Evolutionary conservation across 2,113 vertebrate genomes (phyloP), one percentile per base, ranked within the genome.

Genomic region (Crotophaga sulcirostris): DNA sequence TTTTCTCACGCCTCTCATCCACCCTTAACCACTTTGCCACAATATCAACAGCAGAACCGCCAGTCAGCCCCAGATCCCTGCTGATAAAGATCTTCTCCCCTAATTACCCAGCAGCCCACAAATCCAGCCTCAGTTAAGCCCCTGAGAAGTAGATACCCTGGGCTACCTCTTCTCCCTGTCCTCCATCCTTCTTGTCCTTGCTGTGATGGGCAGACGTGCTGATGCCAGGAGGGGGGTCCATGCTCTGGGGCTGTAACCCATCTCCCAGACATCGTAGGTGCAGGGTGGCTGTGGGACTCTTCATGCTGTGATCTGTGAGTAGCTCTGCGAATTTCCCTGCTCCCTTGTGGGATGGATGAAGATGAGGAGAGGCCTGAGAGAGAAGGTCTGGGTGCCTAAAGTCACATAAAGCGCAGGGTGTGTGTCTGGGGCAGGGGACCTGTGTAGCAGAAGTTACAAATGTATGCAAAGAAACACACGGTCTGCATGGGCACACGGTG

Each of bases 21-120:
- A 28, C 55, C 49, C 28, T 8, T n/a, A 62, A 76, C 68, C 73
- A 1, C 94, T 47, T 67, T 24, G 54, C 83, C 86, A 51, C 83
- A 73, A 40, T 26, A 55, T 64, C 87, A 84, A 44, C 74, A 87
- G 54, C 20, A 40, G 92, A 95, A 52, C 89, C 11, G 0, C 56
- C 67, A 64, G 34, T 20, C 75, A 64, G 91, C 55, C 88, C 66
- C 75, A 62, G 60, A 36, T 92, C 67, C 13, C 7, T 5, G n/a
- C 63, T 34, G 92, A 92, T 73, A 73, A 47, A 29, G 6, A 92
- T 87, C 92, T 86, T 40, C 33, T 69, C 66, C 69, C 56, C 85
- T 76, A 49, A 68, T 87, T 76, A 77, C 68, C 76, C 78, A 69
- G 31, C 92, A 76, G 68, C 64, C 86, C 78, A 40, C 74, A 84